Percentiles rank a stretch among this genome's conserved stretches.
Evolutionary conservation across 2,113 vertebrate genomes (phyloP).

Genomic region (Cynocephalus volans): DNA sequence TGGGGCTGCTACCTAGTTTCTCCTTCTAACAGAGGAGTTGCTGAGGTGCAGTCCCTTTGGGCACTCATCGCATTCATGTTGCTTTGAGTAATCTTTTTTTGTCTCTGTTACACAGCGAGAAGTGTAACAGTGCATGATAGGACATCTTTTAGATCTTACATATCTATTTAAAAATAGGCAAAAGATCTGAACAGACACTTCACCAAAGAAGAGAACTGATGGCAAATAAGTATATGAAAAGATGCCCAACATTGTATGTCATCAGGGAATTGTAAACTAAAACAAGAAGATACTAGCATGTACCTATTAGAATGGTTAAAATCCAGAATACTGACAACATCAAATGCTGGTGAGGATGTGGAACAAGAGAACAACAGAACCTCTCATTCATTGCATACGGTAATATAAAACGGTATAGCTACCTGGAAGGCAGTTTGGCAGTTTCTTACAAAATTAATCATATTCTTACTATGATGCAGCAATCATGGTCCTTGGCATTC

Average conservation of each 20-base stretch:
- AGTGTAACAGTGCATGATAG: not conserved
- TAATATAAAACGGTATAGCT: not conserved
- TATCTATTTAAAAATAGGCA: not conserved
- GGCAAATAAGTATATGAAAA: constrained; percentile 31
- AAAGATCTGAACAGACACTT: constrained; percentile 3
- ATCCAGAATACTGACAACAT: not conserved
- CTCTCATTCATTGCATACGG: not conserved
- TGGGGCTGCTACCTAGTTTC: too few species aligned
- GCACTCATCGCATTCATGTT: too few species aligned
- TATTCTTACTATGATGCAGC: constrained; percentile 13
- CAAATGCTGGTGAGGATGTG: not conserved
- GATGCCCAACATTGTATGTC: not conserved
- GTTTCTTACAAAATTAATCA: constrained; percentile 13
- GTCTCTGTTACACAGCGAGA: too few species aligned
- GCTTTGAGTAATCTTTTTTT: too few species aligned
- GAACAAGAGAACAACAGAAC: not conserved
- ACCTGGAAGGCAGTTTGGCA: not conserved
- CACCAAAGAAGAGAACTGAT: constrained; percentile 17
- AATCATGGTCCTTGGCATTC: not conserved
- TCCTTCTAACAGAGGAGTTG: too few species aligned
- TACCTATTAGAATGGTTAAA: not conserved
- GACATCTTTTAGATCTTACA: not conserved
- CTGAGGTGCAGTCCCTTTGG: too few species aligned
- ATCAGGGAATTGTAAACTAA: not conserved
- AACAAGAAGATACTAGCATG: not conserved